Evolutionary conservation across 2,888 invertebrate species (phyloP), one percentile per base, ranked within the genome.

Genomic region (Zaprionus lineosus): DNA sequence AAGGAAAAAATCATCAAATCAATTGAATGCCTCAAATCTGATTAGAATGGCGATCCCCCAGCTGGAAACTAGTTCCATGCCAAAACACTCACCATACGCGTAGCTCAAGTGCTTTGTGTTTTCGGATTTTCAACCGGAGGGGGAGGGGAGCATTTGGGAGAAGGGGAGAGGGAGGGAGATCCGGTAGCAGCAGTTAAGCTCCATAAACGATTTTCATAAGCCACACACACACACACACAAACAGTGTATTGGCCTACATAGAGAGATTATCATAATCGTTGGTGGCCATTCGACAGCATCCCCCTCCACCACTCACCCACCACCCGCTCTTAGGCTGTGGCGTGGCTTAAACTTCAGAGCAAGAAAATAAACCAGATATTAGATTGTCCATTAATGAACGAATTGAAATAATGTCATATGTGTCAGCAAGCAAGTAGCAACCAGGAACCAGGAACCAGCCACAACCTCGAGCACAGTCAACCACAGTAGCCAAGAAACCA

Each of bases 21-120:
- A 65, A 59, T 65, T 65, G 68, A 68, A 68, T 68, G 34, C 37
- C 53, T 57, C 36, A 78, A 78, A 72, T 67, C 76, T 78, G 76
- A 75, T 75, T 75, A 73, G 75, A 79, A 79, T 60, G 73, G 51
- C 47, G 37, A 33, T 4, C 8, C n/a, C 33, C 34, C 28, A 29
- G 33, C 48, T 47, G 29, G 41, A 70, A 68, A 68, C 68, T 71
- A 71, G 68, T 68, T 68, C 53, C 39, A 51, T 9, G 24, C 53
- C 24, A 24, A 24, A 63, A 52, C 57, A 58, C 34, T 36, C 57
- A 26, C 44, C 48, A 65, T 36, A 64, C 46, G 12, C 41, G 9
- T 37, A 39, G 34, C 69, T 65, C 65, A 59, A 68, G 68, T 70
- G 71, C 37, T 58, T 50, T 50, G 19, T 19, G 5, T 19, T 56